Evolutionary conservation across 2,888 invertebrate species (phyloP), one percentile per base, ranked within the genome.

Genomic region (Pammene aurita): DNA sequence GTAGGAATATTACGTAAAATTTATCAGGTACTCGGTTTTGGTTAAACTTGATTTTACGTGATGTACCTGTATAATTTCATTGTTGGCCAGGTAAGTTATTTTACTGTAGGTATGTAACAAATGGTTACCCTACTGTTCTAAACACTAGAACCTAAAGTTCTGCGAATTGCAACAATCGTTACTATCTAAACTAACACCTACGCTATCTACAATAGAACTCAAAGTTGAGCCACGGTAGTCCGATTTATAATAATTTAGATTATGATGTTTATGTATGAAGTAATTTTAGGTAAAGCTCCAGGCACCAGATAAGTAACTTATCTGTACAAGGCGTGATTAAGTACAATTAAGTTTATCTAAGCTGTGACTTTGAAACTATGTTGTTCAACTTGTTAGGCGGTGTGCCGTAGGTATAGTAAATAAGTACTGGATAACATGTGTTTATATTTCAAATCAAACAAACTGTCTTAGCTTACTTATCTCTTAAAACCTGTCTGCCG

Each of bases 201-300:
- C 57, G 26, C 38, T 44, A 10, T 34, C 52, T 52, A 52, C 44
- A 57, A 58, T 52, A 68, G 41, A 42, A 26, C 44, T 58, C 38
- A 68, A 44, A 63, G 38, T 68, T 9, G 34, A 35, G 50, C 16
- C 18, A 41, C 26, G 26, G 41, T 41, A 14, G 48, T 26, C 42
- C 57, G 35, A 46, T 61, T 62, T 69, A 60, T 60, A 61, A 67
- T 67, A 67, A 65, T 60, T 55, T 26, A 60, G 46, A 69, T 69
- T 69, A 69, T 69, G 69, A 69, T 65, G 69, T 68, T 68, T 68
- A 64, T 67, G 61, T 65, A 65, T 69, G 60, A 46, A 46, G 69
- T 65, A 54, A 65, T 65, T 69, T 65, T 69, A 69, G 60, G 60
- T 54, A 58, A 64, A 60, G 68, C 68, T 68, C 26, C 55, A 48